Evolutionary conservation across 2,888 invertebrate species (phyloP), one percentile per base, ranked within the genome.

Genomic region (Nomada fabriciana): DNA sequence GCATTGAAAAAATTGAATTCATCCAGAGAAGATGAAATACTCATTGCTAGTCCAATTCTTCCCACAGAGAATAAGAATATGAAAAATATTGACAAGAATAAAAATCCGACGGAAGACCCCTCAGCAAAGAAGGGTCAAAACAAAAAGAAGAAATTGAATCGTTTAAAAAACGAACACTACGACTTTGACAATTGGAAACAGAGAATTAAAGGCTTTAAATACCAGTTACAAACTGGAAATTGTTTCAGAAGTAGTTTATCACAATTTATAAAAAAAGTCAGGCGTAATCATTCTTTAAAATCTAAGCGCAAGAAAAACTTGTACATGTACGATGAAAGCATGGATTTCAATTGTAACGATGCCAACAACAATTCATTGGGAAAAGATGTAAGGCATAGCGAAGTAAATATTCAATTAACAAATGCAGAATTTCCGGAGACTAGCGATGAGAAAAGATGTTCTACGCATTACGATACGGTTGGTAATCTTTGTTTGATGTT

Each of bases 11-110:
- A 47, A n/a, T 80, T 64, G n/a, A 59, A 59, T n/a, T 67, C 42
- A 57, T 78, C 36, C 2, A 59, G n/a, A 0, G n/a, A 55, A 23
- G 74, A 83, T 42, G 68, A 80, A 9, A 74, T 75, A 42, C 79
- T 75, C 67, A 52, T 52, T 42, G 36, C n/a, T 18, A 57, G 15
- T 47, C 20, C 61, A 15, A 10, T 20, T 20, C 0, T 55, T 5
- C 36, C 20, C 5, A 9, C 50, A 23, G 59, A 18, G 50, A 29
- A 15, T 50, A 23, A 60, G 11, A 25, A 55, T 23, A 5, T 15
- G 7, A 13, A 52, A 18, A 18, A 20, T 23, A 20, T 53, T 13
- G n/a, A 23, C 9, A 7, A 15, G 7, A 13, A 23, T 36, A 13
- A 36, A 29, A 53, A 29, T 43, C 7, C 23, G 18, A 53, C 57